phyloP scores from a whole-genome alignment of 2,888 invertebrate genomes.

The Scelioninae gen. 1 region DNA sequence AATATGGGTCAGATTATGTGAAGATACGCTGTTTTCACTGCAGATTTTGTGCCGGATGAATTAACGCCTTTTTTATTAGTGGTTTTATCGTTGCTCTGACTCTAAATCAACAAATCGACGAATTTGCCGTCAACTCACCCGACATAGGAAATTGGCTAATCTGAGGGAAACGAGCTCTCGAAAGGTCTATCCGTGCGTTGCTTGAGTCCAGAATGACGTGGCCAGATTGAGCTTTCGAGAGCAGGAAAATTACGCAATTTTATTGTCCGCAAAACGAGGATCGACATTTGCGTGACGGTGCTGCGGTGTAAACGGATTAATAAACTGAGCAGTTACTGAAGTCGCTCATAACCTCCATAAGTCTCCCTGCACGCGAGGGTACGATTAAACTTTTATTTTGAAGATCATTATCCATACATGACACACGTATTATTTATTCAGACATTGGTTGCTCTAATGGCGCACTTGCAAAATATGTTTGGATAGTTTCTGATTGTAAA shows the following conservation, averaged over 20 bases:
- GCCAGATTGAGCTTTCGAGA: slow-evolving; percentile 69
- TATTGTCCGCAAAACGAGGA: slow-evolving; percentile 57
- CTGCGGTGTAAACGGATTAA: slow-evolving; percentile 66
- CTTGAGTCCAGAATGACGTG: slow-evolving; percentile 17
- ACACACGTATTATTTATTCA: slow-evolving; percentile 68
- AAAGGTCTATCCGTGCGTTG: slow-evolving; percentile 27
- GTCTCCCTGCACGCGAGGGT: slow-evolving; percentile 62
- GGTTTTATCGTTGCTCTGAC: slow-evolving; percentile 25
- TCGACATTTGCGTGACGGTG: slow-evolving; percentile 68
- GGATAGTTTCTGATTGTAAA: slow-evolving; percentile 8
- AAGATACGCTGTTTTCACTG: slow-evolving; percentile 57
- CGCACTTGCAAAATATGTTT: slow-evolving; percentile 35
- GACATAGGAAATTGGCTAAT: slow-evolving; percentile 77
- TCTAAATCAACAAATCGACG: slow-evolving; percentile 42
- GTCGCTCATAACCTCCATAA: slow-evolving; percentile 54
- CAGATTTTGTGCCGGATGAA: slow-evolving; percentile 19
- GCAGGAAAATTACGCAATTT: slow-evolving; percentile 62
- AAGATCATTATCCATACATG: slow-evolving; percentile 67
- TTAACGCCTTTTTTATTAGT: slow-evolving; percentile 52
- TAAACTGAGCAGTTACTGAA: slow-evolving; percentile 64
- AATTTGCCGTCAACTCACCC: slow-evolving; percentile 69
- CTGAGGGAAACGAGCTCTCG: slow-evolving; percentile 66
- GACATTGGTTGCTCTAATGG: slow-evolving; percentile 49
- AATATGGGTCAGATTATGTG: slow-evolving; percentile 80
- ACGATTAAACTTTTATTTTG: slow-evolving; percentile 71